These are phyloP conservation scores for Formica selysi DNA, from an alignment of 1,140 invertebrate species.

Conservation along the genomic window DNA sequence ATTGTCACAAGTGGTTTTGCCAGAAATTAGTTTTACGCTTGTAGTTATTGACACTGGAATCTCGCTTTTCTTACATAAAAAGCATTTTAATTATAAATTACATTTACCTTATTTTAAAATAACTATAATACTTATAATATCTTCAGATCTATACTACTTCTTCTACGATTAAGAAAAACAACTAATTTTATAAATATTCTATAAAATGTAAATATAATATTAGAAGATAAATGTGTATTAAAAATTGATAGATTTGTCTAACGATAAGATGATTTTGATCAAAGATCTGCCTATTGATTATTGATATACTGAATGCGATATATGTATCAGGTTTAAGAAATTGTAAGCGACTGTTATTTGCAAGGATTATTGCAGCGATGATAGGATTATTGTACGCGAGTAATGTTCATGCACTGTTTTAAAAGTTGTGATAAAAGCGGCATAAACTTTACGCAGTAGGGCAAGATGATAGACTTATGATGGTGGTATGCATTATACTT, in stretches of 20 bases:
- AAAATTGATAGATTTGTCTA: not conserved
- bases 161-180: not conserved
- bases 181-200: not conserved
- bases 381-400: conserved; percentile 25
- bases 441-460: conserved; percentile 26
- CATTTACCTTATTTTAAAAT: not conserved
- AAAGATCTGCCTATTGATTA: not conserved
- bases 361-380: conserved; percentile 33
- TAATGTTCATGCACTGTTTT: conserved; percentile 24
- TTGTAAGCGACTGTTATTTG: conserved; percentile 38
- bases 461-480: conserved; percentile 61
- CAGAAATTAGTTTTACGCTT: not conserved
- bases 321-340: conserved; percentile 6
- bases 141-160: not conserved
- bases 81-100: conserved; percentile 16
- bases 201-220: not conserved
- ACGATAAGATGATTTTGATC: not conserved
- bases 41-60: not conserved
- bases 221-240: not conserved
- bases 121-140: not conserved
- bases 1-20: not conserved
- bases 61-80: no score
- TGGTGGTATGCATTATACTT: conserved; percentile 56
- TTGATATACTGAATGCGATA: not conserved
- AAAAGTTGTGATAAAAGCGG: conserved; percentile 63